phyloP scores from a whole-genome alignment of 2,888 invertebrate genomes.

The Itoplectis maculator region DNA sequence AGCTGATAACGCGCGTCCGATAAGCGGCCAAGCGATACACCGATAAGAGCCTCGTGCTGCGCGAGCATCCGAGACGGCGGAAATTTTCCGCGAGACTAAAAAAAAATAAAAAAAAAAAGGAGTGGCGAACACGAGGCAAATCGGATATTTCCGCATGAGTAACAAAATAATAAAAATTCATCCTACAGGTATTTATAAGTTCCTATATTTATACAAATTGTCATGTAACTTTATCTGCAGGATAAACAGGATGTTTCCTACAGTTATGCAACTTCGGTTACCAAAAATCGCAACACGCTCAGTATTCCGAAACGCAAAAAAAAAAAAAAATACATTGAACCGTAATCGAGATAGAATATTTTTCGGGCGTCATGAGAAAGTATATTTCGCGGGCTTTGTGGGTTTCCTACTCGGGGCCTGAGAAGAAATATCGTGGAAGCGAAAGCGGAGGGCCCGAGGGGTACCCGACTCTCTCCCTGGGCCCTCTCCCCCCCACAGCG shows the following conservation, averaged over 20 bases:
- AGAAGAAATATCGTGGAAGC: slow-evolving; percentile 43
- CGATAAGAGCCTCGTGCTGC: slow-evolving; percentile 12
- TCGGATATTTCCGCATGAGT: too few species aligned
- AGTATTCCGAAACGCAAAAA: too few species aligned
- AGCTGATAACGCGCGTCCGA: slow-evolving; percentile 50
- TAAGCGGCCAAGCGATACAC: slow-evolving; percentile 24
- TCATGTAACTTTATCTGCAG: not conserved
- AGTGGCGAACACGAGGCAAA: slow-evolving; percentile 68
- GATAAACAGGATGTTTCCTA: too few species aligned
- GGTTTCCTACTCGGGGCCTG: slow-evolving; percentile 42
- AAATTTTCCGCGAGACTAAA: slow-evolving; percentile 10
- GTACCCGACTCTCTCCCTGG: too few species aligned
- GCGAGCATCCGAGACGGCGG: slow-evolving; percentile 23
- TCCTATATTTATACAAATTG: too few species aligned
- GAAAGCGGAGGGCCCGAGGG: slow-evolving; percentile 50
- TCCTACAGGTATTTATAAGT: too few species aligned
- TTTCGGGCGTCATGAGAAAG: slow-evolving; percentile 29
- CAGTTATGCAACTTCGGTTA: too few species aligned
- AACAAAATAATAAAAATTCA: too few species aligned
- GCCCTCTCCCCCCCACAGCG: slow-evolving; percentile 51
- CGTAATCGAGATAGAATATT: slow-evolving; percentile 12
- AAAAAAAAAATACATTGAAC: slow-evolving; percentile 19
- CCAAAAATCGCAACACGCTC: too few species aligned
- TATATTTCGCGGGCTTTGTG: slow-evolving; percentile 67
- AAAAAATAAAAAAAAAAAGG: slow-evolving; percentile 11